Conservation (phyloP, 1,140 invertebrate genomes). For the Forficula auricularia region DNA sequence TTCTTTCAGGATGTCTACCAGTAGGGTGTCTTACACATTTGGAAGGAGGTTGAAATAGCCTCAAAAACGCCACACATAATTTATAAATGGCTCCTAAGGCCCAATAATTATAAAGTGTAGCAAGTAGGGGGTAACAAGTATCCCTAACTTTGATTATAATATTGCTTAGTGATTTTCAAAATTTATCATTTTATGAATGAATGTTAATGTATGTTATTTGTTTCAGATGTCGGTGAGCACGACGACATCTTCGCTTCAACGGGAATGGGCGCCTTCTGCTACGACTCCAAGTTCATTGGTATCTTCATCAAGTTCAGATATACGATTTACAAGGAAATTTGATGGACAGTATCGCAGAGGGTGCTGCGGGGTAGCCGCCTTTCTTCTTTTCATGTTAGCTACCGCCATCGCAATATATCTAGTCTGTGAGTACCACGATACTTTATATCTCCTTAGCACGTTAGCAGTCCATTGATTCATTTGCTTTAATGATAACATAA, state of each 20-base stretch:
- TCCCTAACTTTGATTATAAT: no score
- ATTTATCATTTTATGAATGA: no score
- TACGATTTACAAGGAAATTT: conserved; percentile 64
- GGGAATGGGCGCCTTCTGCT: conserved; percentile 13
- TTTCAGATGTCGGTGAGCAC: conserved; percentile 30
- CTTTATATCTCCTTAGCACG: not conserved
- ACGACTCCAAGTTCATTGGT: conserved; percentile 54
- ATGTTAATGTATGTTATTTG: no score
- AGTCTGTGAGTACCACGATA: conserved; percentile 53
- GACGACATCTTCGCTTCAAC: conserved; percentile 27
- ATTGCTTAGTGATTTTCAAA: no score
- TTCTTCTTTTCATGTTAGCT: conserved; percentile 61
- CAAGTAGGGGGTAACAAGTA: no score
- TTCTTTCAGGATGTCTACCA: no score
- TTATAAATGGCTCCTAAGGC: no score
- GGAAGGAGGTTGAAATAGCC: no score
- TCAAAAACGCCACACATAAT: no score
- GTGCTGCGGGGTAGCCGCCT: conserved; percentile 64
- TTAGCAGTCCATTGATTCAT: not conserved
- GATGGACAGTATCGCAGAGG: conserved; percentile 61
- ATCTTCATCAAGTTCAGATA: conserved; percentile 59
- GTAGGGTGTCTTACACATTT: no score
- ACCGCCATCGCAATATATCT: conserved; percentile 68
- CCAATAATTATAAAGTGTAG: no score
- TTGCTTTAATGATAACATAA: no score